Percentiles rank a stretch among this genome's conserved stretches.
phyloP scores from a whole-genome alignment of 2,113 vertebrate genomes.

The Dipodomys stephensi region DNA sequence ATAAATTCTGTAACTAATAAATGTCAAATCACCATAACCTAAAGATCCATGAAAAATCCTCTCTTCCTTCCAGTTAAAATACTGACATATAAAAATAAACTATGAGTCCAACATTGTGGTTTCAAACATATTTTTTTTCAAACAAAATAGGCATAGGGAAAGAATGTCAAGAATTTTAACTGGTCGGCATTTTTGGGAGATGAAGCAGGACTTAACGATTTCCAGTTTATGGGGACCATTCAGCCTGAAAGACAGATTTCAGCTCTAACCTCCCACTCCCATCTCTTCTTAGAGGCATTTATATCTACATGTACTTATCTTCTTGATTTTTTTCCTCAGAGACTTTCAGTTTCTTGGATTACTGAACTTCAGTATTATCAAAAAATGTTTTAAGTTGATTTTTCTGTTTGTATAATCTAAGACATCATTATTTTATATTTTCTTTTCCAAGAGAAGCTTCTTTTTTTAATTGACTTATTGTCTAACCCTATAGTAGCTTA shows the following conservation, averaged over 20 bases:
- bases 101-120: slow-evolving; percentile 54
- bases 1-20: slow-evolving; percentile 54
- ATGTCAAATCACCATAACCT: slow-evolving; percentile 56
- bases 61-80: slow-evolving; percentile 59
- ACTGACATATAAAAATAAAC: slow-evolving; percentile 69
- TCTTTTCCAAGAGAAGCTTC: slow-evolving; percentile 29
- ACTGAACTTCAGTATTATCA: slow-evolving; percentile 2
- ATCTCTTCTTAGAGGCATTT: not conserved
- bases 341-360: slow-evolving; percentile 21
- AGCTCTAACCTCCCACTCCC: not conserved
- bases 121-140: slow-evolving; percentile 62
- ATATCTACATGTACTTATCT: not conserved
- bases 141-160: slow-evolving; percentile 66
- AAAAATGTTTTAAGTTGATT: slow-evolving; percentile 39
- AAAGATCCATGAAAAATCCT: slow-evolving; percentile 55
- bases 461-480: not conserved
- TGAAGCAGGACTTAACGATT: slow-evolving; percentile 52
- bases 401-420: slow-evolving; percentile 33
- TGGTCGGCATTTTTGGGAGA: slow-evolving; percentile 69
- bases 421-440: slow-evolving; percentile 28
- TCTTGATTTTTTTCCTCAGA: not conserved
- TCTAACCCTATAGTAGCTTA: not conserved
- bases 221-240: slow-evolving; percentile 30
- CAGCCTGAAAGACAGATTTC: slow-evolving; percentile 15
- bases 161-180: slow-evolving; percentile 78